These are phyloP conservation scores for Rhyacichthys aspro DNA, from an alignment of 2,797 vertebrate species.

Conservation along the genomic window DNA sequence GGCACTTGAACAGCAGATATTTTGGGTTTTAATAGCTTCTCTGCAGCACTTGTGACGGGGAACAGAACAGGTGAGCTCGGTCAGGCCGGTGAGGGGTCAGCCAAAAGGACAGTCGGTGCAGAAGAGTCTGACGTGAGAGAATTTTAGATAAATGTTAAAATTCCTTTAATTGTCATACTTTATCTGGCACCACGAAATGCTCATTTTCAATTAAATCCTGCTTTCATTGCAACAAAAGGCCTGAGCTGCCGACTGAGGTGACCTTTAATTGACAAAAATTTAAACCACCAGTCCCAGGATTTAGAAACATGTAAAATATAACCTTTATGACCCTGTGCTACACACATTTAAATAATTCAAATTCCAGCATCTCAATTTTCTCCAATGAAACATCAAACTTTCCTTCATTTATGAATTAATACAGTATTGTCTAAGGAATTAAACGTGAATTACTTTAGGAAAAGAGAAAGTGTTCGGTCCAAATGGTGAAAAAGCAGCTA, in stretches of 20 bases:
- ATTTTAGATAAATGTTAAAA: constrained; percentile 9
- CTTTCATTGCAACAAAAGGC: no score
- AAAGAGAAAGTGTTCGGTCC: background rate
- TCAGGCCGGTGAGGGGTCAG: constrained; percentile 32
- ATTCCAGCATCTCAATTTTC: background rate
- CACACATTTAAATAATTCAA: constrained; percentile 17
- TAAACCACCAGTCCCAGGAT: background rate
- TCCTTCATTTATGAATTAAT: background rate
- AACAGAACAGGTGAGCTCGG: constrained; percentile 71
- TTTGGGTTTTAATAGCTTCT: constrained; percentile 62
- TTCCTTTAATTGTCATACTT: constrained; percentile 3
- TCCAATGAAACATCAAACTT: background rate
- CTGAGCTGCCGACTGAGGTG: background rate
- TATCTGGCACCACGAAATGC: no score
- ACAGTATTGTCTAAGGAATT: background rate
- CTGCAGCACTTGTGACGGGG: constrained; percentile 39
- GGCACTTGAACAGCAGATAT: constrained; percentile 52
- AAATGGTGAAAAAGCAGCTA: background rate
- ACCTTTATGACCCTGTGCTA: background rate
- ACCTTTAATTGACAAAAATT: background rate
- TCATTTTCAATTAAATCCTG: no score
- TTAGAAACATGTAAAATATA: background rate
- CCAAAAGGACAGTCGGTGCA: constrained; percentile 24
- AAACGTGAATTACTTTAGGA: background rate
- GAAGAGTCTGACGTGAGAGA: constrained; percentile 27